Base-by-base conservation (phyloP, 2,888 invertebrate species). In the Napeogenes sylphis region DNA sequence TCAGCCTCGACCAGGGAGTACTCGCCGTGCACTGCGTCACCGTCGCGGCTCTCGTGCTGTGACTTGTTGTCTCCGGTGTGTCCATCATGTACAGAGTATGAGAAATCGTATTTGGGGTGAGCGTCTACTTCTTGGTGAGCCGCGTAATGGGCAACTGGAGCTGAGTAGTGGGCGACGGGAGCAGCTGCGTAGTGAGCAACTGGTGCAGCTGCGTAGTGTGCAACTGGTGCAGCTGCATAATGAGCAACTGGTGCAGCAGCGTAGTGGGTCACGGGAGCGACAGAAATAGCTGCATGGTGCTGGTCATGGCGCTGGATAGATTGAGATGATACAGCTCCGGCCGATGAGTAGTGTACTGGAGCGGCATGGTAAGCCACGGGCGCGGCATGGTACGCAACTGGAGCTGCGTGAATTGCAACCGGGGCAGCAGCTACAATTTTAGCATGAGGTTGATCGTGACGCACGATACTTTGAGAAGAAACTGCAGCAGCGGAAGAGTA, bases 21-120 rank as follows among this genome's bases (percentile, higher is more conserved):
- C 73, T 91, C 88, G 59, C 80, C 81, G 60, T 78, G 75, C 68
- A 80, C 81, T 30, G 64, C 73, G 66, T 80, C 77, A 13, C 76
- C 77, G 69, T 79, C 74, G 60, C 77, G 76, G 64, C 67, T 67
- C 63, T 77, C 78, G 64, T 77, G 75, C 60, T 91, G 91, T 64
- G 87, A 86, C 81, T 91, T 91, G 77, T 90, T 85, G 80, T 91
- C 91, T 45, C 91, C 92, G 66, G 92, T 87, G 74, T 92, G 91
- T 14, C 85, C 85, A 68, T 92, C 92, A 64, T 91, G 86, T 30
- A 91, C 92, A 12, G 92, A 91, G 78, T 92, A 92, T n/a, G 90
- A 84, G 81, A 85, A 92, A 59, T 91, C 86, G 79, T 92, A 92
- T 74, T 90, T 88, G 60, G 92, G 92, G 77, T 92, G 87, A 21